Base-by-base conservation (phyloP, 2,888 invertebrate genomes). In the Tinea trinotella region DNA sequence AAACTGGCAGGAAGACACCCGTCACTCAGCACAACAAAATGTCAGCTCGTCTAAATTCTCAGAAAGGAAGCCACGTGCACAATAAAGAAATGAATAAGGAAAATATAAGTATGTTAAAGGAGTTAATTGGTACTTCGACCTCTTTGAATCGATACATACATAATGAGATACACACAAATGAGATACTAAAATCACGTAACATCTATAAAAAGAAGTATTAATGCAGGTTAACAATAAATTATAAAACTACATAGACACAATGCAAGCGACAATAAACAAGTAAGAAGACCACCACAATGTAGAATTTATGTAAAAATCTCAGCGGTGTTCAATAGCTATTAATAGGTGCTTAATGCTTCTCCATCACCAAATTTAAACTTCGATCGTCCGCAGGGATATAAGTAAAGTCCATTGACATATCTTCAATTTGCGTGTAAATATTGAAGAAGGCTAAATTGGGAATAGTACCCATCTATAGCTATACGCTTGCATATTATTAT, bases 221-320 rank as follows among this genome's bases (percentile, higher is more conserved):
- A n/a, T n/a, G n/a, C n/a, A n/a, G n/a, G n/a, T 12, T 13, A 13
- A 13, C 40, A 40, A 40, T 40, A 40, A 40, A 40, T 40, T 40
- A 40, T 15, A n/a, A n/a, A n/a, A n/a, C n/a, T n/a, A 24, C 9
- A 7, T 24, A 24, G 9, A 40, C 12, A 3, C n/a, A 3, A 2
- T n/a, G 40, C 7, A 40, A n/a, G 40, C 40, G 13, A 40, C 13
- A 40, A 13, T 15, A 70, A 77, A 74, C 74, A 76, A 74, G 75
- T 68, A 65, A 71, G 60, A 67, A 72, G 84, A 82, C 83, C 83
- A 84, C 81, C 84, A 75, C 83, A 76, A 66, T 71, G 75, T 64
- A 66, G 62, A 60, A 57, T 59, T 64, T 65, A 67, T 66, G 62
- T 64, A 60, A 61, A 67, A 68, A 64, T 70, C 80, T 59, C 70